Base-by-base conservation (phyloP, 2,888 invertebrate species). In the Eupithecia subfuscata region DNA sequence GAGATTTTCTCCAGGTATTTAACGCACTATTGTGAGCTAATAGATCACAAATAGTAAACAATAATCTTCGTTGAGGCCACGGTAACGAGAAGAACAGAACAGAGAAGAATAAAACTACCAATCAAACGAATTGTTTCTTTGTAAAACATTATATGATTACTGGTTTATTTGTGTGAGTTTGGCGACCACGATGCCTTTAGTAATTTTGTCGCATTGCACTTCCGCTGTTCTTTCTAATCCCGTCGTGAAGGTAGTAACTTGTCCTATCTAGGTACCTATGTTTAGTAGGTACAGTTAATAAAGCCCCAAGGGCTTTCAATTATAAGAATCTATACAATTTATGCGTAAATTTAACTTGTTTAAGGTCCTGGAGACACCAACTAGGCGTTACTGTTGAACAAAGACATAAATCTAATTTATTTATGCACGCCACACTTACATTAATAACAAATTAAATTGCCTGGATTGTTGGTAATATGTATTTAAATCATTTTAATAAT, bases 381-480 rank as follows among this genome's bases (percentile, higher is more conserved):
- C 78, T 75, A 70, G 79, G 77, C 76, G 80, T 83, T 83, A 82
- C 84, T 79, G 77, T 73, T 60, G 70, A 64, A 72, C 74, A 72
- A 52, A 77, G 79, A 77, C 85, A 87, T 88, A 86, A 88, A 88
- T 87, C 82, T 80, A 22, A 68, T 71, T 78, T 84, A 82, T 86
- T 87, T 85, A 87, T 87, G 84, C 80, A 83, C 84, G 82, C 82
- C 79, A 83, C 82, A 82, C 81, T 84, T 83, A 82, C 84, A 87
- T 87, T 87, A 86, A 85, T 86, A 85, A 82, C 78, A 80, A 83
- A 84, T 85, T 81, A 83, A 86, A 84, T 85, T 84, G 83, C 79
- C 80, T 80, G 76, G 71, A 70, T 82, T 76, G 75, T 81, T 77
- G 63, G 18, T 30, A 64, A 64, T 64, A 83, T 80, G 84, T 56